phyloP scores from a whole-genome alignment of 2,888 invertebrate species.

The Phlogophora meticulosa region DNA sequence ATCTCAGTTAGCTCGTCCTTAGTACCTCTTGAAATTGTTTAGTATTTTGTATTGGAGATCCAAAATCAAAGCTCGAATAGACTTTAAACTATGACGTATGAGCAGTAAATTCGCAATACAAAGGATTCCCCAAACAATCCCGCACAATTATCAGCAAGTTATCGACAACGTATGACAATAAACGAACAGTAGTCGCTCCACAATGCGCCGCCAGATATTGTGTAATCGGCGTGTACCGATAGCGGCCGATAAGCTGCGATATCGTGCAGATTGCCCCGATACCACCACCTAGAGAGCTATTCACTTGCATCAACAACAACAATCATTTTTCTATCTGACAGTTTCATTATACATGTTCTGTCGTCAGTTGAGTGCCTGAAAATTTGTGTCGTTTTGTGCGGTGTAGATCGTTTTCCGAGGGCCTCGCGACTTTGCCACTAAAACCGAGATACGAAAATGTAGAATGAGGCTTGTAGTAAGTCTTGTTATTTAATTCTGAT shows the following conservation, averaged over 20 bases:
- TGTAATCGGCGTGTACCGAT: conserved; percentile 64
- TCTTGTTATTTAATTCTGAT: conserved; percentile 14
- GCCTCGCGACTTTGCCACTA: too few relatives aligned
- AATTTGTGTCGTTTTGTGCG: conserved; percentile 14
- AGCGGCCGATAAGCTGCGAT: conserved; percentile 66
- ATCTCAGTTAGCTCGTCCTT: background rate
- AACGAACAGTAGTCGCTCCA: conserved; percentile 60
- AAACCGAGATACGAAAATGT: conserved; percentile 26
- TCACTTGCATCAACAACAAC: conserved; percentile 52
- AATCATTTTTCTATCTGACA: conserved; percentile 31
- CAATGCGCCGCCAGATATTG: conserved; percentile 58
- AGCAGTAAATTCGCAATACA: conserved; percentile 34
- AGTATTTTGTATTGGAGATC: too few relatives aligned
- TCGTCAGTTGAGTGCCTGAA: background rate
- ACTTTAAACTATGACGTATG: conserved; percentile 41
- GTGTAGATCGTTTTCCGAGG: background rate
- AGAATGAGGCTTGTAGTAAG: conserved; percentile 1
- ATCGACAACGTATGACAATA: conserved; percentile 59
- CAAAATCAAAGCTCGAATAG: background rate
- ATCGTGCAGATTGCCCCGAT: conserved; percentile 63
- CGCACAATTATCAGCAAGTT: conserved; percentile 56
- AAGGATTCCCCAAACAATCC: conserved; percentile 63
- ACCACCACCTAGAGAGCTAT: conserved; percentile 32
- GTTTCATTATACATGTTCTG: conserved; percentile 1
- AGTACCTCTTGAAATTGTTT: background rate